These are phyloP conservation scores for Helicoverpa zea DNA, from an alignment of 1,140 invertebrate genomes.

Conservation along the genomic window DNA sequence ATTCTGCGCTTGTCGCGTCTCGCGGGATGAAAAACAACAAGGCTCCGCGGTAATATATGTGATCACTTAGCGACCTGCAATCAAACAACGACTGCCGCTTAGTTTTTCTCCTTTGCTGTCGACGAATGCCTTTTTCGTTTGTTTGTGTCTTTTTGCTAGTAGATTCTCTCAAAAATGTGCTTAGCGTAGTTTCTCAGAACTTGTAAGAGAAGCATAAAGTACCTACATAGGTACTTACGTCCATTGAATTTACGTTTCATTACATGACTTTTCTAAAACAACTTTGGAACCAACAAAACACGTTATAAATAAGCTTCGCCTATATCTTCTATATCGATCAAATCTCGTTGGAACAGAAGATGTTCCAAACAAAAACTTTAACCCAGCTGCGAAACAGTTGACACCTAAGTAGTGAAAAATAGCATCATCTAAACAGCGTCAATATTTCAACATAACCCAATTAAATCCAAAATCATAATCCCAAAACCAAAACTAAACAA, in stretches of 20 bases:
- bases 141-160: neutral
- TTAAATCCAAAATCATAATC: slow-evolving; percentile 13
- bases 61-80: slow-evolving; percentile 84
- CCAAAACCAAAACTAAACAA: neutral
- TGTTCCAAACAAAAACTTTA: too few relatives aligned
- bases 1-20: slow-evolving; percentile 45
- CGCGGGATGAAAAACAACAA: slow-evolving; percentile 73
- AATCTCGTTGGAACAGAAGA: too few relatives aligned
- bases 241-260: too few relatives aligned
- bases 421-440: neutral
- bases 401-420: neutral
- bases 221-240: too few relatives aligned
- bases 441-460: neutral
- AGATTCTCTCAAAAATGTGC: neutral
- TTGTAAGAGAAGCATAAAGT: too few relatives aligned
- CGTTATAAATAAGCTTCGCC: too few relatives aligned
- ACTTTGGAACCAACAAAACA: too few relatives aligned
- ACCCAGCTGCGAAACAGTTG: too few relatives aligned
- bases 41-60: slow-evolving; percentile 78
- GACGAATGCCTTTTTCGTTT: slow-evolving; percentile 44
- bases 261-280: too few relatives aligned
- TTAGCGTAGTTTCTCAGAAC: too few relatives aligned
- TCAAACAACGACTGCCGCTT: slow-evolving; percentile 74
- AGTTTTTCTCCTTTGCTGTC: slow-evolving; percentile 68
- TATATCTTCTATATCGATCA: too few relatives aligned